Evolutionary conservation across 2,113 vertebrate species (phyloP).

Genomic region (Vulpes vulpes): DNA sequence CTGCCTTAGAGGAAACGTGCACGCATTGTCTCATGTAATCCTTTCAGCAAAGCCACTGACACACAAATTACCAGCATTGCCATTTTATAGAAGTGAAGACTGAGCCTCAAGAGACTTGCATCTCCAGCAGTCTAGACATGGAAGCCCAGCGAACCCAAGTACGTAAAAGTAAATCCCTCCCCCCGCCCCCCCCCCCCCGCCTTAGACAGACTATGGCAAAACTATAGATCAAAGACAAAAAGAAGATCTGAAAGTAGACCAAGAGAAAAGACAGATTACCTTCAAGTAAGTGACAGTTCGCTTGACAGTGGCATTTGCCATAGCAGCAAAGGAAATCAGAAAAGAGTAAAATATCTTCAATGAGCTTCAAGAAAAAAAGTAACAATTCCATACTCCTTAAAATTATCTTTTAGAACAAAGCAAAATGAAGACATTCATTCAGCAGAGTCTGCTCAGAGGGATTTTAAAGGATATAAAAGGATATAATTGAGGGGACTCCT

Average conservation of each 20-base stretch:
- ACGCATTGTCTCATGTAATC: not conserved
- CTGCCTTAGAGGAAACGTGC: not conserved
- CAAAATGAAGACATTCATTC: constrained; percentile 28
- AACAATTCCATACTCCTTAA: constrained; percentile 1
- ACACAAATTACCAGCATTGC: not conserved
- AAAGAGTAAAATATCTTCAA: constrained; percentile 21
- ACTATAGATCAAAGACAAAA: constrained; percentile 10
- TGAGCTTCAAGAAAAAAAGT: not conserved
- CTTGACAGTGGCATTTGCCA: constrained; percentile 12
- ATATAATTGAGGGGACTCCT: too few relatives aligned
- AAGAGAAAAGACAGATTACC: not conserved
- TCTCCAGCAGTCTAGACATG: not conserved
- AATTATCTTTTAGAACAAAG: constrained; percentile 25
- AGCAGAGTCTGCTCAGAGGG: not conserved
- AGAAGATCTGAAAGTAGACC: constrained; percentile 5
- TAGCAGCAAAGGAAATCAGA: not conserved
- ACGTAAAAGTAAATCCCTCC: not conserved
- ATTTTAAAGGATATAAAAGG: not conserved
- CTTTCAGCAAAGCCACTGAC: not conserved
- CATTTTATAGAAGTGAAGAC: constrained; percentile 49
- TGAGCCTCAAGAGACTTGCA: not conserved
- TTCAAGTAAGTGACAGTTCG: not conserved
- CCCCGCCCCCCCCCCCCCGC: not conserved
- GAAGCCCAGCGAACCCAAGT: not conserved
- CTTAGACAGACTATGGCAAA: not conserved